Evolutionary conservation across 1,140 invertebrate genomes (phyloP), one percentile per base, ranked within the genome.

Genomic region (Whitmania pigra): DNA sequence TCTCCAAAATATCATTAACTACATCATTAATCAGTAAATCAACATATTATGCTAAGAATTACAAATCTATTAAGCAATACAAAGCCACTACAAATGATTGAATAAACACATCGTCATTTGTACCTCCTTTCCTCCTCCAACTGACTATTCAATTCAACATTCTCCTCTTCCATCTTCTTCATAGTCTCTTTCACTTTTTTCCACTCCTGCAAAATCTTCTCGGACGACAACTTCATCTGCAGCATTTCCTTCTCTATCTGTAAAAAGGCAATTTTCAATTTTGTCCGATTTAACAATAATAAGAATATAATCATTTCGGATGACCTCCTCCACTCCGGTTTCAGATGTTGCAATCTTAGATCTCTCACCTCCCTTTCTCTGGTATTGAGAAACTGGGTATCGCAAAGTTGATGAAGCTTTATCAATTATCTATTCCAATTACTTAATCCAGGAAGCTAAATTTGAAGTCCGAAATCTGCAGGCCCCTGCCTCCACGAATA

Each of bases 281-380:
- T 36, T 3, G 15, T 68, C 20, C 11, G 7, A 27, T 27, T 2
- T 9, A 20, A 20, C 60, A 1, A 63, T 27, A 25, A 63, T n/a
- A 17, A 63, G 29, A 13, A 4, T 49, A 22, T 63, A 13, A 63
- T 63, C 57, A 63, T 63, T 15, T 49, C 4, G n/a, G n/a, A n/a
- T n/a, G 11, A 70, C 69, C 69, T 70, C 69, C 53, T 90, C 89
- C 17, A 86, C 87, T 78, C 89, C 87, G 76, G 82, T 86, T 6
- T 88, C 87, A 53, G 88, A 87, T 80, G 87, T 86, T 78, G 85
- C 86, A 82, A 91, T 84, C 81, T 93, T 90, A 66, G 89, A 87
- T 76, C 92, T 85, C 81, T 95, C 93, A 74, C n/a, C n/a, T n/a
- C n/a, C n/a, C n/a, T n/a, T n/a, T n/a, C n/a, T n/a, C n/a, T n/a